phyloP scores from a whole-genome alignment of 1,140 invertebrate species.

The Caenorhabditis briggsae region DNA sequence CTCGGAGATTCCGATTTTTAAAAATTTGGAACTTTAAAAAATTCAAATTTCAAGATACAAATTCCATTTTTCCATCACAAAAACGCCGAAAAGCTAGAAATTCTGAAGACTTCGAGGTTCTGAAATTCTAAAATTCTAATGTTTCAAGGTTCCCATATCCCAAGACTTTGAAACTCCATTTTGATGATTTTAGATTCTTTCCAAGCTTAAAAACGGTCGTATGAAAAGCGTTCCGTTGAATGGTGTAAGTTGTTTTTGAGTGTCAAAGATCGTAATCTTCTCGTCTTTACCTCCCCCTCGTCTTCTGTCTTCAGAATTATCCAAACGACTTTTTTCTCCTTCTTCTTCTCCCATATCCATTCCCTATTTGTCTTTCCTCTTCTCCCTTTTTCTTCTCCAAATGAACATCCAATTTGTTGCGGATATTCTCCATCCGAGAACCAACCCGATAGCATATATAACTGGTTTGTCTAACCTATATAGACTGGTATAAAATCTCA shows the following conservation, averaged over 20 bases:
- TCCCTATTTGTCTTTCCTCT: neutral
- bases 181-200: too few relatives aligned
- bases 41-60: too few relatives aligned
- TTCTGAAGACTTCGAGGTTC: too few relatives aligned
- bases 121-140: too few relatives aligned
- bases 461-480: constrained; percentile 53
- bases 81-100: too few relatives aligned
- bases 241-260: constrained; percentile 1
- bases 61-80: too few relatives aligned
- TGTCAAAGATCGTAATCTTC: constrained; percentile 39
- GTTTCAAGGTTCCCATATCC: too few relatives aligned
- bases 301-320: constrained; percentile 8
- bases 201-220: too few relatives aligned
- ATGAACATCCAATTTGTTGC: constrained; percentile 54
- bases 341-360: neutral
- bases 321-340: neutral
- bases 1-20: too few relatives aligned
- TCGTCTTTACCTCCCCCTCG: neutral
- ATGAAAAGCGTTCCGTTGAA: neutral
- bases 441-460: constrained; percentile 36
- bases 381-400: neutral
- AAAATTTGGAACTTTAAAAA: too few relatives aligned
- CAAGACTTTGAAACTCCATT: too few relatives aligned
- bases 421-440: constrained; percentile 20
- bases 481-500: constrained; percentile 38